Percentiles rank a stretch among this genome's conserved stretches.
These are phyloP conservation scores for Coenobita brevimanus DNA, from an alignment of 1,140 invertebrate genomes.

Conservation along the genomic window DNA sequence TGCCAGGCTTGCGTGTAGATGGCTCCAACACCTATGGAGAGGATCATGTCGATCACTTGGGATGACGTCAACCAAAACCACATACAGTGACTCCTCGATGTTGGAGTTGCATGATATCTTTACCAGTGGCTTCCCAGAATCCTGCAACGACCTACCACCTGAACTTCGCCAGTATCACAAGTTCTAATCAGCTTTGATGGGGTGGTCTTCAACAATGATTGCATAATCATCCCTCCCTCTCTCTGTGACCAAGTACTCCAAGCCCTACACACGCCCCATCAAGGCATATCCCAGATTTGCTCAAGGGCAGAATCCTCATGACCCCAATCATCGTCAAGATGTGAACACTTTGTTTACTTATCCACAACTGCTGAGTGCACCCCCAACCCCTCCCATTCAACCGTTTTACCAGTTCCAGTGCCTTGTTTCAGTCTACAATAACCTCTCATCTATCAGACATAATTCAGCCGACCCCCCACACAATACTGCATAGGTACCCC, in stretches of 20 bases:
- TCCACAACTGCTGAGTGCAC: not conserved
- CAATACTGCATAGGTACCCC: too few relatives aligned
- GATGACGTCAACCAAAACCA: too few relatives aligned
- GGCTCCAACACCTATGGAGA: too few relatives aligned
- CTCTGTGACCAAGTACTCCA: not conserved
- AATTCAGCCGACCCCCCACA: too few relatives aligned
- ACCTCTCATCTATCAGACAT: too few relatives aligned
- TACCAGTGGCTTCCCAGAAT: too few relatives aligned
- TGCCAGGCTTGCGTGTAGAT: too few relatives aligned
- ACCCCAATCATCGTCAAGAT: conserved; percentile 12
- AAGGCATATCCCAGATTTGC: conserved; percentile 5
- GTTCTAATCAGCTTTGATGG: conserved; percentile 1
- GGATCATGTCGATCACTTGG: too few relatives aligned
- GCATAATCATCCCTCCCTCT: conserved; percentile 3
- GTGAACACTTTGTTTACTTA: not conserved
- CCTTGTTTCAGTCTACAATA: conserved; percentile 32
- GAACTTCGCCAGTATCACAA: not conserved
- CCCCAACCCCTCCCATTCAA: conserved; percentile 4
- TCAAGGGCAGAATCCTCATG: conserved; percentile 10
- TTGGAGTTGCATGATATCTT: too few relatives aligned
- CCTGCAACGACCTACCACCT: too few relatives aligned
- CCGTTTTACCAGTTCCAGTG: conserved; percentile 17
- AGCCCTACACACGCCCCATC: not conserved
- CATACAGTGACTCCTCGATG: too few relatives aligned
- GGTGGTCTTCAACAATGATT: not conserved